phyloP scores from a whole-genome alignment of 2,113 vertebrate species.

The Ciconia boyciana region DNA sequence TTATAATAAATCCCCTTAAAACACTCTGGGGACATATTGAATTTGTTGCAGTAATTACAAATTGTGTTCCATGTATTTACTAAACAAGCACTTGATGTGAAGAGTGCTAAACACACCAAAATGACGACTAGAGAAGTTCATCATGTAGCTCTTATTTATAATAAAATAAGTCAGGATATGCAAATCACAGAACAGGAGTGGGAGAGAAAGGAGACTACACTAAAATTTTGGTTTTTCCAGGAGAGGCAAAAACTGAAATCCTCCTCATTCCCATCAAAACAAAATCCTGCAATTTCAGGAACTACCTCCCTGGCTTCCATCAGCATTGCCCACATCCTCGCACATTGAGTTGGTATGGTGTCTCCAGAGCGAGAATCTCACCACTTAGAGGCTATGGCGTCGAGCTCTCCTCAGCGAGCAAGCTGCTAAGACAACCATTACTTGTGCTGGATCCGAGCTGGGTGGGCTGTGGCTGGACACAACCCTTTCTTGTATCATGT shows the following conservation, averaged over 20 bases:
- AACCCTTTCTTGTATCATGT: neutral
- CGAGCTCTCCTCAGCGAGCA: neutral
- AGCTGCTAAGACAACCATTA: neutral
- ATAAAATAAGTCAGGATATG: neutral
- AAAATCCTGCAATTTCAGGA: neutral
- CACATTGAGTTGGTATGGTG: neutral
- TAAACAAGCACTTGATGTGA: neutral
- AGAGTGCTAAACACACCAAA: neutral
- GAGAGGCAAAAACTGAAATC: neutral
- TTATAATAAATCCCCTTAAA: neutral
- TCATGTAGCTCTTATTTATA: neutral
- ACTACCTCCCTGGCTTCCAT: neutral
- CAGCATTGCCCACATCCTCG: neutral
- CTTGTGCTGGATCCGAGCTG: neutral
- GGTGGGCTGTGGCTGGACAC: neutral
- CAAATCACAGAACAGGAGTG: neutral
- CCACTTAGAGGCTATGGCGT: rapidly evolving
- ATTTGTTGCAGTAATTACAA: neutral
- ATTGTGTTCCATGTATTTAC: neutral
- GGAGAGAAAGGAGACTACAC: neutral
- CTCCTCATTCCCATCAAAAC: neutral
- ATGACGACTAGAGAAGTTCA: neutral
- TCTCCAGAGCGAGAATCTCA: neutral
- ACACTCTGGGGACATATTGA: neutral
- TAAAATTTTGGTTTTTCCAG: neutral